Conservation (phyloP, 2,888 invertebrate genomes). For the Lithophane ornitopus region DNA sequence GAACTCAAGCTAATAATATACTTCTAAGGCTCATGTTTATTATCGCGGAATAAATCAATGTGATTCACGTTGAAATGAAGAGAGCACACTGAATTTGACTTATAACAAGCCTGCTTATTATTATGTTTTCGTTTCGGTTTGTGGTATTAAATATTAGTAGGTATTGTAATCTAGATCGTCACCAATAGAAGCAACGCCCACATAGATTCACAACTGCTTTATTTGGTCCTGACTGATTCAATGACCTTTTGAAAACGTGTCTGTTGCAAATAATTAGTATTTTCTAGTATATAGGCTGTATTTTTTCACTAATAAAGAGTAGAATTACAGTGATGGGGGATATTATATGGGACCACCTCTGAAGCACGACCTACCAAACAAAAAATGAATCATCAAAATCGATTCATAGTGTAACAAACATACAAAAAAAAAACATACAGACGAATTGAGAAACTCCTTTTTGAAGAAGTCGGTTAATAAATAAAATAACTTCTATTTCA, state of each 20-base stretch:
- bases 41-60: neutral
- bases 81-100: neutral
- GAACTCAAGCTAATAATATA: neutral
- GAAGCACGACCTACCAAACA: too few species aligned
- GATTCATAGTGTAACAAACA: too few species aligned
- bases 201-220: neutral
- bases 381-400: too few species aligned
- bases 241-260: constrained; percentile 6
- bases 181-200: constrained; percentile 19
- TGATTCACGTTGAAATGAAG: neutral
- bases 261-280: neutral
- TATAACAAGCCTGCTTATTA: neutral
- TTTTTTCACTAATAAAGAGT: neutral
- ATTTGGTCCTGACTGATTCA: constrained; percentile 3
- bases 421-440: too few species aligned
- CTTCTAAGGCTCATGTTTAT: neutral
- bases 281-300: neutral
- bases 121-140: neutral
- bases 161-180: neutral
- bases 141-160: neutral
- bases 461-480: too few species aligned
- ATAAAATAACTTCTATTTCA: too few species aligned
- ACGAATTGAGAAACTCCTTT: too few species aligned
- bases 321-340: too few species aligned
- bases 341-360: too few species aligned